These are phyloP conservation scores for Augochlora pura DNA, from an alignment of 1,140 invertebrate genomes.

Conservation along the genomic window DNA sequence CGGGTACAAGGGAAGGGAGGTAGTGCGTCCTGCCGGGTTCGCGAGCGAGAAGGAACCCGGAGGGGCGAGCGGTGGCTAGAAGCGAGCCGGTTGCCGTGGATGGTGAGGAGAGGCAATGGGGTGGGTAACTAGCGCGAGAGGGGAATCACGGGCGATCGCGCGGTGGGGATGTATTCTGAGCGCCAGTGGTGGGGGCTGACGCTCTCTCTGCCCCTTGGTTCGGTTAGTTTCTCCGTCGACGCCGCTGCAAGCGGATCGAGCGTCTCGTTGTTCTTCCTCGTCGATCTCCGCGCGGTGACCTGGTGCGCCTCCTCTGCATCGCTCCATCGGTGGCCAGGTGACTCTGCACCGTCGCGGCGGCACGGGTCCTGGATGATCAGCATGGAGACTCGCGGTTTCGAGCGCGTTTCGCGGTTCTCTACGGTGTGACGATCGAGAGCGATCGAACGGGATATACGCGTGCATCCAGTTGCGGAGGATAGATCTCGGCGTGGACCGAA, in stretches of 20 bases:
- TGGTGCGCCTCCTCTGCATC: background rate
- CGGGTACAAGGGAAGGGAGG: background rate
- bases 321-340: constrained; percentile 2
- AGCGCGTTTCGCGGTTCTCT: background rate
- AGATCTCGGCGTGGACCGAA: constrained; percentile 9
- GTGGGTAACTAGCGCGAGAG: constrained; percentile 49
- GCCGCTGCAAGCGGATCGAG: constrained; percentile 69
- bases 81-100: constrained; percentile 34
- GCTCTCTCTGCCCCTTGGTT: constrained; percentile 71
- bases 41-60: constrained; percentile 17
- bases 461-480: background rate
- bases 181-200: constrained; percentile 67
- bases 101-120: constrained; percentile 35
- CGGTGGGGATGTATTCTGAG: constrained; percentile 53
- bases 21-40: constrained; percentile 29
- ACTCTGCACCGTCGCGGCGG: constrained; percentile 5
- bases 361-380: background rate
- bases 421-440: background rate
- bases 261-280: constrained; percentile 51
- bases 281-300: constrained; percentile 54
- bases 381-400: constrained; percentile 52
- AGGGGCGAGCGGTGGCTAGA: constrained; percentile 29
- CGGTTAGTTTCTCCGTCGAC: constrained; percentile 76
- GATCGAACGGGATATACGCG: background rate
- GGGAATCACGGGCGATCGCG: constrained; percentile 29